Conservation (phyloP, 2,797 vertebrate species). For the Spondyliosoma cantharus region DNA sequence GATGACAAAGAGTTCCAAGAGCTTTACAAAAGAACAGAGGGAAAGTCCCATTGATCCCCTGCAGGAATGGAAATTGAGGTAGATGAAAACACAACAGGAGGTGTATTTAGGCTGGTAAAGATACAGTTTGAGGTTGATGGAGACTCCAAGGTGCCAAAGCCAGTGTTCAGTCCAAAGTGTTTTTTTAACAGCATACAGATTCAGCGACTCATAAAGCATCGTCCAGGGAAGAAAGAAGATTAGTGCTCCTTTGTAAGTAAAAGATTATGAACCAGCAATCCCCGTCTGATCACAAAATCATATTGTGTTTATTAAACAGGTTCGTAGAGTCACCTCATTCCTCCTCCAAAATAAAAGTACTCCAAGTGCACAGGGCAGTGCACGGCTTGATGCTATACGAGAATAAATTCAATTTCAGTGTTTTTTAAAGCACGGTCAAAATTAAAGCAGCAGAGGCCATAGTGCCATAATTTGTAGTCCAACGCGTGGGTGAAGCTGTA, state of each 20-base stretch:
- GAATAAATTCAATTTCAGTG: too few relatives aligned
- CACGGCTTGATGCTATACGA: neutral
- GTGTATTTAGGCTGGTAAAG: neutral
- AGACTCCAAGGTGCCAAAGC: neutral
- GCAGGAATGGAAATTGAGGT: neutral
- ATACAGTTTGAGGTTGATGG: neutral
- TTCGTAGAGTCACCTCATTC: neutral
- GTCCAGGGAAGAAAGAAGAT: neutral
- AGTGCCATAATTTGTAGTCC: neutral
- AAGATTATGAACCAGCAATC: neutral
- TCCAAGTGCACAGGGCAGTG: neutral
- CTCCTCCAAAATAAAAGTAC: neutral
- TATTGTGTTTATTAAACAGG: neutral
- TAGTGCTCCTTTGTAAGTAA: neutral
- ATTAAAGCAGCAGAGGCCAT: neutral
- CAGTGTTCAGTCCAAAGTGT: neutral
- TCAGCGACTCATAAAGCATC: neutral
- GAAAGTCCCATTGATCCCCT: conserved; percentile 3
- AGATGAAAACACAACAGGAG: neutral
- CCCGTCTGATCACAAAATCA: neutral
- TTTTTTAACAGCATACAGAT: neutral
- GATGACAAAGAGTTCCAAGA: neutral
- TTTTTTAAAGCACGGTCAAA: neutral
- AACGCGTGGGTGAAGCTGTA: neutral
- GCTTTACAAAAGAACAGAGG: neutral